These are phyloP conservation scores for Drosophila hamatofila DNA, from an alignment of 2,888 invertebrate genomes.

Conservation along the genomic window DNA sequence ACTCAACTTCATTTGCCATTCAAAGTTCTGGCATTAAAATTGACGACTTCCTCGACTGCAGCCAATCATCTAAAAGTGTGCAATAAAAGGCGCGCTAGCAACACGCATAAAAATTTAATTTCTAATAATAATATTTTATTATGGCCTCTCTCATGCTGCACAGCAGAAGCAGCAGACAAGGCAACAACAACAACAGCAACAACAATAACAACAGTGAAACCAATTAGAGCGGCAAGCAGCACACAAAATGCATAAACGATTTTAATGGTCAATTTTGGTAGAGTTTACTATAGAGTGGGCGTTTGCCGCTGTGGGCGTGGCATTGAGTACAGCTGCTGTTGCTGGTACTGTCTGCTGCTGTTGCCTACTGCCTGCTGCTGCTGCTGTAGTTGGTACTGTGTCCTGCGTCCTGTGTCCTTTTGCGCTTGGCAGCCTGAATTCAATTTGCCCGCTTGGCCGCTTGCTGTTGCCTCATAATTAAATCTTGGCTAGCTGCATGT, in stretches of 20 bases:
- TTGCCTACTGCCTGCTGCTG: slow-evolving; percentile 4
- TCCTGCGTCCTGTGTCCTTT: slow-evolving; percentile 18
- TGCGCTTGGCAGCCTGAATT: slow-evolving; percentile 38
- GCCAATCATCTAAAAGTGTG: slow-evolving; percentile 45
- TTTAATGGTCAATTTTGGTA: slow-evolving; percentile 66
- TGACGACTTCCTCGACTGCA: slow-evolving; percentile 42
- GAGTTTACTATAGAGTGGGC: not conserved
- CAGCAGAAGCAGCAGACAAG: slow-evolving; percentile 15
- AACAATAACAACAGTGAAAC: slow-evolving; percentile 28
- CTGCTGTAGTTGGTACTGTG: slow-evolving; percentile 13
- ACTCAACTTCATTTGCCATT: not conserved
- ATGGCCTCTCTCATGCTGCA: slow-evolving; percentile 34
- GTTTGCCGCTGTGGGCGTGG: not conserved
- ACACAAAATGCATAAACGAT: slow-evolving; percentile 72
- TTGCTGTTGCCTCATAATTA: slow-evolving; percentile 65
- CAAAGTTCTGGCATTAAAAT: slow-evolving; percentile 44
- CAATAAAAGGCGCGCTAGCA: slow-evolving; percentile 50
- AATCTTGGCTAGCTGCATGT: slow-evolving; percentile 67
- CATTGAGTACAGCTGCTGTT: slow-evolving; percentile 12
- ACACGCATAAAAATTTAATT: slow-evolving; percentile 63
- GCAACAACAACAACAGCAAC: slow-evolving; percentile 5
- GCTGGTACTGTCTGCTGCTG: slow-evolving; percentile 9
- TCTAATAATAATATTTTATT: slow-evolving; percentile 72
- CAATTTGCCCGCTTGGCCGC: slow-evolving; percentile 59
- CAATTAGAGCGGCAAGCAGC: slow-evolving; percentile 61